Conservation (phyloP, 2,797 vertebrate genomes). For the Brotula barbata region DNA sequence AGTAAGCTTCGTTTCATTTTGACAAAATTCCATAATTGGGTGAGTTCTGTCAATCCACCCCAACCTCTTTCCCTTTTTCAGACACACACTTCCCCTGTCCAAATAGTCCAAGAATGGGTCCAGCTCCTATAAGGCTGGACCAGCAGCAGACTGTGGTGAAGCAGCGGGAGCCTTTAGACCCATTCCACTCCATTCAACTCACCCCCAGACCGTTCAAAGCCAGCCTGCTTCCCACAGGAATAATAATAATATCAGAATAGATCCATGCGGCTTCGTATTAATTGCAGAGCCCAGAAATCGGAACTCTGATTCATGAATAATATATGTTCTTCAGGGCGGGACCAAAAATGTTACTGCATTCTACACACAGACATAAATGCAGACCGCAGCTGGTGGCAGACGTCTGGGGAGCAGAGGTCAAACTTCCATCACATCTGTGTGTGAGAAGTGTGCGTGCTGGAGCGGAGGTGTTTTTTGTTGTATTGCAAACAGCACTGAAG, state of each 20-base stretch:
- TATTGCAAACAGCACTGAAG: conserved; percentile 9
- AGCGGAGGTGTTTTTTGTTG: conserved; percentile 41
- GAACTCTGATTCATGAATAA: conserved; percentile 43
- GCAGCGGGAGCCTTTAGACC: conserved; percentile 44
- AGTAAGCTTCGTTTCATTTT: conserved; percentile 65
- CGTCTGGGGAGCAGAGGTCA: conserved; percentile 42
- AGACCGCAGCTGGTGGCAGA: conserved; percentile 41
- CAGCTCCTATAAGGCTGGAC: conserved; percentile 47
- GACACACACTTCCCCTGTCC: conserved; percentile 43
- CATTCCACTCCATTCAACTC: conserved; percentile 34
- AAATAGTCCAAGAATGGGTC: conserved; percentile 44
- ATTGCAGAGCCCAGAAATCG: conserved; percentile 54
- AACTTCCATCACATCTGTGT: conserved; percentile 52
- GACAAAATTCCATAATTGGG: conserved; percentile 64
- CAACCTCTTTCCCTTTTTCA: conserved; percentile 44
- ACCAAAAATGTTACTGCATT: conserved; percentile 21
- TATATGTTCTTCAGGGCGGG: conserved; percentile 10
- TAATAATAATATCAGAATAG: conserved; percentile 67
- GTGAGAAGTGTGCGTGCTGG: conserved; percentile 32
- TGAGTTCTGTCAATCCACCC: conserved; percentile 56
- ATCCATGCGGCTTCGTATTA: conserved; percentile 67
- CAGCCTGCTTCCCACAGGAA: conserved; percentile 45
- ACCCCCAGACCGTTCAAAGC: conserved; percentile 55
- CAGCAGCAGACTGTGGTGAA: conserved; percentile 55
- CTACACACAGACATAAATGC: conserved; percentile 37